Percentiles rank a stretch among this genome's conserved stretches.
Evolutionary conservation across 1,140 invertebrate species (phyloP).

Genomic region (Cyrtorhinus lividipennis): DNA sequence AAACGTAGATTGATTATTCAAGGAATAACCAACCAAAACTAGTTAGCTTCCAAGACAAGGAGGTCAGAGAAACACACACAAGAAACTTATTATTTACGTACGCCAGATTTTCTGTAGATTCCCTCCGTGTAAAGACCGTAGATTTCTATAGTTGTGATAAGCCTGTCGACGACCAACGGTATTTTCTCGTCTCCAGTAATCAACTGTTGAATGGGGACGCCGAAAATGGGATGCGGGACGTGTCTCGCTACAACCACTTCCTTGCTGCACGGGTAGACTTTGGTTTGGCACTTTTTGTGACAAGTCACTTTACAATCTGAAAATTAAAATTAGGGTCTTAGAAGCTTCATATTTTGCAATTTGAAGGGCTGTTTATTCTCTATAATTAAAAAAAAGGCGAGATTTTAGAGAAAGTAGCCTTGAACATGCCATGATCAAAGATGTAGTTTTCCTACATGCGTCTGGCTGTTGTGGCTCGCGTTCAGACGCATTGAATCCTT

Average conservation of each 20-base stretch:
- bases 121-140: slow-evolving; percentile 84
- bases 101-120: slow-evolving; percentile 84
- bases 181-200: slow-evolving; percentile 65
- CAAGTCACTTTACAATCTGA: slow-evolving; percentile 83
- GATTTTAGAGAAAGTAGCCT: too few relatives aligned
- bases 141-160: slow-evolving; percentile 83
- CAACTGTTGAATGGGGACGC: slow-evolving; percentile 31
- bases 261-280: slow-evolving; percentile 38
- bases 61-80: too few relatives aligned
- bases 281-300: slow-evolving; percentile 84
- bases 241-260: slow-evolving; percentile 26
- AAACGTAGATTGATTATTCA: too few relatives aligned
- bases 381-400: neutral
- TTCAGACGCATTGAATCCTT: too few relatives aligned
- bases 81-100: too few relatives aligned
- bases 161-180: slow-evolving; percentile 67
- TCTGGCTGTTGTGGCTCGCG: too few relatives aligned
- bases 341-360: too few relatives aligned
- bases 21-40: too few relatives aligned
- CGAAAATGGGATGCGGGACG: slow-evolving; percentile 22
- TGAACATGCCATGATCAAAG: too few relatives aligned
- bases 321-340: slow-evolving; percentile 32
- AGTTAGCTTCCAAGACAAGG: too few relatives aligned
- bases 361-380: neutral
- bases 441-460: too few relatives aligned